A percentile compares a stretch with the other conserved stretches of the same genome.
These are phyloP conservation scores for Benitochromis conjunctus DNA, from an alignment of 2,113 vertebrate species.

Conservation along the genomic window DNA sequence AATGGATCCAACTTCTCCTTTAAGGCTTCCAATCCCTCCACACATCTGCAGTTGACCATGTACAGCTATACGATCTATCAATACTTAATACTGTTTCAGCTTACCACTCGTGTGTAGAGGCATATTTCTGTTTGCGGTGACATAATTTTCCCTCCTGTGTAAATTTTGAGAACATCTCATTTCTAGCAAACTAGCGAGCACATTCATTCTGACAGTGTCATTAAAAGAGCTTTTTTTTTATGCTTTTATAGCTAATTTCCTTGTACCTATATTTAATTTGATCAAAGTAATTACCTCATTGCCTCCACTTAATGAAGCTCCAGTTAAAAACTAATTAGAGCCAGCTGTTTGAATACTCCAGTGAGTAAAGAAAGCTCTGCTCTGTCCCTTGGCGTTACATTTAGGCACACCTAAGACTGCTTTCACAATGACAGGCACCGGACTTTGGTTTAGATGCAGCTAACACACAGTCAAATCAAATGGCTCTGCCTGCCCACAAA, in stretches of 20 bases:
- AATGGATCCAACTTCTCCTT: constrained; percentile 50
- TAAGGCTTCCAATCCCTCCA: not conserved
- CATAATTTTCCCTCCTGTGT: not conserved
- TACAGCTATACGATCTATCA: not conserved
- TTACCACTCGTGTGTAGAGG: not conserved
- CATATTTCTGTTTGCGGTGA: not conserved
- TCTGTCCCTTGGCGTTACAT: not conserved
- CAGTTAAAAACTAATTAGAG: constrained; percentile 11
- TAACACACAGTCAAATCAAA: not conserved
- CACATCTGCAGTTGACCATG: not conserved
- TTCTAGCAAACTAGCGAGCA: not conserved
- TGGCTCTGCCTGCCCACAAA: not conserved
- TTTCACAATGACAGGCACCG: not conserved
- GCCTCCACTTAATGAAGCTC: not conserved
- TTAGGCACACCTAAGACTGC: not conserved
- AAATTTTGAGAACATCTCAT: not conserved
- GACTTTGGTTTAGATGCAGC: not conserved
- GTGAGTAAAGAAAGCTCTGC: not conserved
- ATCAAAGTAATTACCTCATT: constrained; percentile 15
- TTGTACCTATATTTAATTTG: constrained; percentile 7
- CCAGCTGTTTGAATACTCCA: constrained; percentile 8
- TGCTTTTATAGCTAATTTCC: not conserved
- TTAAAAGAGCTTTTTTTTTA: not conserved
- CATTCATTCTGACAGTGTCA: not conserved
- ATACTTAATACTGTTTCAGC: not conserved